Conservation (phyloP, 2,888 invertebrate genomes). For the Eupithecia subumbrata region DNA sequence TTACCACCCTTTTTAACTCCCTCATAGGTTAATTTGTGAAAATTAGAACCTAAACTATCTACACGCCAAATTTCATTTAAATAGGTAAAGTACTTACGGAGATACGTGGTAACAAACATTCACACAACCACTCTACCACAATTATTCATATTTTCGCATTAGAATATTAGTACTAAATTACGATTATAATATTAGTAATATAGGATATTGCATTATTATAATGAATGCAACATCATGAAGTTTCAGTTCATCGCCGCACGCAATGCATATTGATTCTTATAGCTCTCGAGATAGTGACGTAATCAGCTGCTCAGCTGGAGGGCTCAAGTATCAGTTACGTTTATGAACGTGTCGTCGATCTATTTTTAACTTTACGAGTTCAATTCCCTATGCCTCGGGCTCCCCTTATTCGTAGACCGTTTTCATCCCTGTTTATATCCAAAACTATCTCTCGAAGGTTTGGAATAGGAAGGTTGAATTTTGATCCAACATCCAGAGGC, state of each 20-base stretch:
- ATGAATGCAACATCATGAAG: conserved; percentile 17
- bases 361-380: conserved; percentile 81
- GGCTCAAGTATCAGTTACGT: conserved; percentile 46
- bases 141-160: no score
- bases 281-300: conserved; percentile 41
- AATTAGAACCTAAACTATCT: no score
- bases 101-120: no score
- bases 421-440: conserved; percentile 43
- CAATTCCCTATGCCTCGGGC: conserved; percentile 65
- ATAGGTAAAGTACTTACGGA: no score
- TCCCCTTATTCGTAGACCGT: conserved; percentile 50
- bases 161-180: no score
- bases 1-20: no score
- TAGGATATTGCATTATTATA: neutral
- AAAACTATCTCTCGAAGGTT: conserved; percentile 30
- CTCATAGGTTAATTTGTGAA: no score
- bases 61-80: no score
- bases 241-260: conserved; percentile 37
- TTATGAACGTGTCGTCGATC: conserved; percentile 61
- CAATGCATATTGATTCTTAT: conserved; percentile 51
- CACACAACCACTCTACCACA: no score
- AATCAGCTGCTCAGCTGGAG: conserved; percentile 42
- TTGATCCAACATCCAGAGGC: neutral
- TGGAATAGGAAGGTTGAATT: neutral
- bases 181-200: neutral